Conservation (phyloP, 2,113 vertebrate species). For the Terrapene triunguis region DNA sequence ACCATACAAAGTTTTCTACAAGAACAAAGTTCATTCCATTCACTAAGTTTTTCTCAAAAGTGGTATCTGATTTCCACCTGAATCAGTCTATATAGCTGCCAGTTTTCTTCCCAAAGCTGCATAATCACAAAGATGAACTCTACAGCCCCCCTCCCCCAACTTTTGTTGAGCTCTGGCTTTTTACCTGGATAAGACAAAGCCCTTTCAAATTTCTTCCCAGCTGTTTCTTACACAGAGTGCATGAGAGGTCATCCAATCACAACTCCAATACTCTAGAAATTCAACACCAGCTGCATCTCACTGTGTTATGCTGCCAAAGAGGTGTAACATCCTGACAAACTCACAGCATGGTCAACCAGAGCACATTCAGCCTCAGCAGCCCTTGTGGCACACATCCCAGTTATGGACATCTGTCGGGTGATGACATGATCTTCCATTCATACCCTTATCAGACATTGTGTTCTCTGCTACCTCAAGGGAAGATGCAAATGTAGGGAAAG, state of each 20-base stretch:
- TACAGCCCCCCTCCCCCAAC: no score
- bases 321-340: background rate
- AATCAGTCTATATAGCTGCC: background rate
- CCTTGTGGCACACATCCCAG: background rate
- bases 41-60: background rate
- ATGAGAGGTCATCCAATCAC: background rate
- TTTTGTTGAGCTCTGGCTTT: background rate
- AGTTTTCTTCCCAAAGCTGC: background rate
- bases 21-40: background rate
- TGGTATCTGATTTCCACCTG: background rate
- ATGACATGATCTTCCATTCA: background rate
- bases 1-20: background rate
- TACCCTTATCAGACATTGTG: background rate
- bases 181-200: background rate
- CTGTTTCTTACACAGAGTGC: background rate
- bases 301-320: background rate
- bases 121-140: background rate
- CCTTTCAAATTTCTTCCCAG: background rate
- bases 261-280: background rate
- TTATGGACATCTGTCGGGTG: background rate
- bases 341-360: background rate
- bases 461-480: background rate
- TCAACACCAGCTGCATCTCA: background rate
- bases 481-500: background rate
- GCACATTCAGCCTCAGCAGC: background rate